These are phyloP conservation scores for Saccostrea glomerata DNA, from an alignment of 1,140 invertebrate species.

Conservation along the genomic window DNA sequence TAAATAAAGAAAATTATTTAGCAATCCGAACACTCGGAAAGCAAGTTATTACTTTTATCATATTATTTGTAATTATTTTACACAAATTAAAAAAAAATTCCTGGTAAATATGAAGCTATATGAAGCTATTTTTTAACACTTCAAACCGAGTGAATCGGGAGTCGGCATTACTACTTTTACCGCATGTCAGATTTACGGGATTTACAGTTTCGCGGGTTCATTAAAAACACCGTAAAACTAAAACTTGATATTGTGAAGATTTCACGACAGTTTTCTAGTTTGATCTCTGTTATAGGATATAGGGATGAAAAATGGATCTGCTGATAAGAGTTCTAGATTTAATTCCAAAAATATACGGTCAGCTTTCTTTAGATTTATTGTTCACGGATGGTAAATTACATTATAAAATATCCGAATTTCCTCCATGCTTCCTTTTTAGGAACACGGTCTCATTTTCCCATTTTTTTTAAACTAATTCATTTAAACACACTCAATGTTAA, in stretches of 20 bases:
- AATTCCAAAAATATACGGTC: slow-evolving; percentile 1
- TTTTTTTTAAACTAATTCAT: neutral
- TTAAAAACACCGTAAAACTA: neutral
- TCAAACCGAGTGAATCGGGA: too few species aligned
- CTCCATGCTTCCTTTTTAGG: neutral
- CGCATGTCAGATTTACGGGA: too few species aligned
- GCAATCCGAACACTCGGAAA: too few species aligned
- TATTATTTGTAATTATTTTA: too few species aligned
- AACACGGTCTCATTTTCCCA: too few species aligned
- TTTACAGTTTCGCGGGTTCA: neutral
- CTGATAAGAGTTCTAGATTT: neutral
- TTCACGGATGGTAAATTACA: neutral
- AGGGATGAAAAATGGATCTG: neutral
- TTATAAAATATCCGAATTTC: neutral
- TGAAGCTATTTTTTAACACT: too few species aligned
- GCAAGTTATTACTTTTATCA: too few species aligned
- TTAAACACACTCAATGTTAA: neutral
- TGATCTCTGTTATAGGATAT: neutral
- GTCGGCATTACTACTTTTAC: too few species aligned
- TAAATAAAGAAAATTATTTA: too few species aligned
- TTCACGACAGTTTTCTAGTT: neutral
- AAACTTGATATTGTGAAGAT: neutral
- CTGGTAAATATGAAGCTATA: too few species aligned
- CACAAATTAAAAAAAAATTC: too few species aligned
- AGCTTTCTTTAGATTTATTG: neutral